Base-by-base conservation (phyloP, 1,140 invertebrate species). In the Monochamus saltuarius region DNA sequence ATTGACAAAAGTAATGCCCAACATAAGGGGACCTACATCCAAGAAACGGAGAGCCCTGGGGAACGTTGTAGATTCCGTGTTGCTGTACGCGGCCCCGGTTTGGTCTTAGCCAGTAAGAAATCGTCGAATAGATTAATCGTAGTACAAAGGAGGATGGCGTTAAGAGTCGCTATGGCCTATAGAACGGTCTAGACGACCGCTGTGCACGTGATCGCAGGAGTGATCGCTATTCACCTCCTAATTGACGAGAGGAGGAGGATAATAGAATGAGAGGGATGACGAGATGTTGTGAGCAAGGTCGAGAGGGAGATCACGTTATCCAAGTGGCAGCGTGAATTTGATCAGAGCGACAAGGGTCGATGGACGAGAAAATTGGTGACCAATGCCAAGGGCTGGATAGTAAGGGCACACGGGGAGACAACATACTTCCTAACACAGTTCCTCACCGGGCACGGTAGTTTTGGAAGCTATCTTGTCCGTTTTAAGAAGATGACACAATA, bases 161-260 rank as follows among this genome's bases (percentile, higher is more conserved):
- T 62, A 8, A 45, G 56, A 17, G 50, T 59, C 6, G n/a, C 14
- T 4, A 53, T 40, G 7, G 61, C 49, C 16, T 63, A 53, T 37
- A 53, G 56, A 14, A 64, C 61, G 4, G 52, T 64, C 14, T 59
- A 51, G 4, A 52, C 29, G 13, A 34, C 34, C 14, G 56, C 56
- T 1, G 17, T 42, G 3, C 43, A 55, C n/a, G 56, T 59, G 9
- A 47, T 64, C 8, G 37, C 47, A 3, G 56, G 56, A n/a, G 51
- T 49, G 19, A 11, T 43, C 10, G 56, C 61, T 1, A 49, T 64
- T 1, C 50, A 64, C 13, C 36, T 64, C 6, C n/a, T 56, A 40
- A 40, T 51, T 2, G 16, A 16, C 22, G 61, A 59, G 38, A 46
- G 38, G 19, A 16, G 10, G 14, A 29, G 14, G 22, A 7, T 9